A percentile compares a stretch with the other conserved stretches of the same genome.
phyloP scores from a whole-genome alignment of 2,797 vertebrate genomes.

The Australoheros facetus region DNA sequence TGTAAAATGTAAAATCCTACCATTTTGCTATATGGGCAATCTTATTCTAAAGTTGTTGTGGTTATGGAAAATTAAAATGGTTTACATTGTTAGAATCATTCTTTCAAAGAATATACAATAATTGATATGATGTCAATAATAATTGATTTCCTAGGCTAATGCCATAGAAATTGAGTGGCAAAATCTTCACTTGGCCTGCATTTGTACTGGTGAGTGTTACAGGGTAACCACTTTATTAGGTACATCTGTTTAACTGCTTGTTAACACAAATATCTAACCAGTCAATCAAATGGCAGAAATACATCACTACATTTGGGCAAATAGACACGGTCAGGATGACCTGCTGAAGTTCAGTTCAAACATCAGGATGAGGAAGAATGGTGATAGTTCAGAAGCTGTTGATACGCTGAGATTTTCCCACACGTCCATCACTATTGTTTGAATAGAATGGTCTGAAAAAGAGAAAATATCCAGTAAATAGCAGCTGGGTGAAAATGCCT shows the following conservation, averaged over 20 bases:
- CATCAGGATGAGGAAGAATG: neutral
- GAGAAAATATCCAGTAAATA: too few relatives aligned
- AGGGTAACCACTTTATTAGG: accelerated
- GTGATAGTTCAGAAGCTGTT: neutral
- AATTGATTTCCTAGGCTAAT: neutral
- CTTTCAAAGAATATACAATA: too few relatives aligned
- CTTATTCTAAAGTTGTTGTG: neutral
- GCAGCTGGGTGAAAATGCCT: neutral
- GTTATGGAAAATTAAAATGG: neutral
- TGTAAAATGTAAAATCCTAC: accelerated
- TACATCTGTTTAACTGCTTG: neutral
- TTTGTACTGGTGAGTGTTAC: neutral
- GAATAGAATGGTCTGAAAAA: accelerated
- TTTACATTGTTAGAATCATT: neutral
- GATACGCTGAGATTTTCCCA: neutral
- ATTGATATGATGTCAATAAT: too few relatives aligned
- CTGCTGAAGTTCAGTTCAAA: neutral
- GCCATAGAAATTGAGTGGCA: neutral
- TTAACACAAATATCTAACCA: neutral
- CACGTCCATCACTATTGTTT: neutral
- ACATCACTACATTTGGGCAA: neutral
- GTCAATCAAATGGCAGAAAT: neutral
- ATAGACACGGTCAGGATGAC: neutral
- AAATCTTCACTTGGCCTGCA: neutral
- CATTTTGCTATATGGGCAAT: neutral